Evolutionary conservation across 2,888 invertebrate genomes (phyloP).

Genomic region (Galerucella pusilla): DNA sequence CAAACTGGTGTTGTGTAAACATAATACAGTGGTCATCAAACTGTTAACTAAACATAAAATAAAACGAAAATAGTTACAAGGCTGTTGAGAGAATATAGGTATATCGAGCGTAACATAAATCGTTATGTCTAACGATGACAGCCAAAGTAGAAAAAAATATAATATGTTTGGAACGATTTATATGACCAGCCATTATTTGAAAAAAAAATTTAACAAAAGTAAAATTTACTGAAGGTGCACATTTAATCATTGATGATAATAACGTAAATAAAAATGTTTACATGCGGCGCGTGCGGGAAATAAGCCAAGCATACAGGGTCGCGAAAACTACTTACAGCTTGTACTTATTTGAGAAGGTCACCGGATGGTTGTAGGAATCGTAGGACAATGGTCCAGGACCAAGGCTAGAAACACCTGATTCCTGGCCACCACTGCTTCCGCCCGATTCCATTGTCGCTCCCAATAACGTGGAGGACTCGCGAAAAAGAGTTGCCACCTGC

Average conservation of each 20-base stretch:
- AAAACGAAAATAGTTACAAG: slow-evolving; percentile 48
- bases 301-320: slow-evolving; percentile 47
- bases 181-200: slow-evolving; percentile 40
- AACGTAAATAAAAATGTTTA: slow-evolving; percentile 53
- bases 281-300: slow-evolving; percentile 52
- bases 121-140: slow-evolving; percentile 39
- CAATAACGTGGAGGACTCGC: slow-evolving; percentile 75
- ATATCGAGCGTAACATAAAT: slow-evolving; percentile 46
- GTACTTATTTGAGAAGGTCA: slow-evolving; percentile 64
- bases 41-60: slow-evolving; percentile 43
- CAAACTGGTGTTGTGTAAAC: slow-evolving; percentile 53
- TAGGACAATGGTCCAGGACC: slow-evolving; percentile 59
- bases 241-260: slow-evolving; percentile 34
- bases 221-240: slow-evolving; percentile 34
- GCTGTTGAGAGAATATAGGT: slow-evolving; percentile 40
- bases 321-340: slow-evolving; percentile 62
- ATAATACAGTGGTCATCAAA: slow-evolving; percentile 48
- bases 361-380: slow-evolving; percentile 63
- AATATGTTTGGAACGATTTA: slow-evolving; percentile 29
- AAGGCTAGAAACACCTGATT: slow-evolving; percentile 57
- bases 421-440: slow-evolving; percentile 64
- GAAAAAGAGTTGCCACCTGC: slow-evolving; percentile 77
- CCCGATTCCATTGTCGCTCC: slow-evolving; percentile 73
- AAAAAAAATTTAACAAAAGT: slow-evolving; percentile 28
- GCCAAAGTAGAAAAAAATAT: slow-evolving; percentile 37